These are phyloP conservation scores for Thymelicus acteon DNA, from an alignment of 2,888 invertebrate species.

Conservation along the genomic window DNA sequence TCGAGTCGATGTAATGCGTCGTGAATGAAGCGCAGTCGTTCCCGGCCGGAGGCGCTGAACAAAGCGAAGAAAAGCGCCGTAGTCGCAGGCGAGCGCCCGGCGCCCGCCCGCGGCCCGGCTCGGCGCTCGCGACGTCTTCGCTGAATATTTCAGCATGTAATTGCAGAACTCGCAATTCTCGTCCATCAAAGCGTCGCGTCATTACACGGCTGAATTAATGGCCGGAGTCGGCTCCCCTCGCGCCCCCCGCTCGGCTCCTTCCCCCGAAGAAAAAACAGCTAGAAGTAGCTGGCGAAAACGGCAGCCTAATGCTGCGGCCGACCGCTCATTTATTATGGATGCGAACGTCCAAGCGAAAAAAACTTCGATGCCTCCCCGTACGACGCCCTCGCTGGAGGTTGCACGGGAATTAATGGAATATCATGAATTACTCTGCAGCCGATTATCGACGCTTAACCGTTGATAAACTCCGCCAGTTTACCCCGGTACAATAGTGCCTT, in stretches of 20 bases:
- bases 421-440: slow-evolving; percentile 45
- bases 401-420: slow-evolving; percentile 46
- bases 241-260: slow-evolving; percentile 16
- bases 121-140: slow-evolving; percentile 46
- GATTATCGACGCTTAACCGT: slow-evolving; percentile 44
- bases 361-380: slow-evolving; percentile 44
- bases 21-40: slow-evolving; percentile 44
- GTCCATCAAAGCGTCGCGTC: slow-evolving; percentile 56
- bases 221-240: slow-evolving; percentile 42
- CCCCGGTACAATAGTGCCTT: no score
- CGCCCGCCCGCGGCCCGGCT: slow-evolving; percentile 38
- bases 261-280: slow-evolving; percentile 43
- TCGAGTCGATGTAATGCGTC: slow-evolving; percentile 41
- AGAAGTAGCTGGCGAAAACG: slow-evolving; percentile 48
- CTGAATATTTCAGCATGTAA: slow-evolving; percentile 70
- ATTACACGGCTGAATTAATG: slow-evolving; percentile 57
- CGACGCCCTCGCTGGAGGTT: slow-evolving; percentile 37
- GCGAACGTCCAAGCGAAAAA: slow-evolving; percentile 52
- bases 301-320: slow-evolving; percentile 50
- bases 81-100: slow-evolving; percentile 41
- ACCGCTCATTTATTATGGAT: slow-evolving; percentile 68
- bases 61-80: slow-evolving; percentile 44
- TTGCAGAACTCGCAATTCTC: slow-evolving; percentile 59
- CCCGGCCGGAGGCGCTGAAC: slow-evolving; percentile 33
- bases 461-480: slow-evolving; percentile 38